Evolutionary conservation across 2,797 vertebrate genomes (phyloP).

Genomic region (Synaphobranchus kaupii): DNA sequence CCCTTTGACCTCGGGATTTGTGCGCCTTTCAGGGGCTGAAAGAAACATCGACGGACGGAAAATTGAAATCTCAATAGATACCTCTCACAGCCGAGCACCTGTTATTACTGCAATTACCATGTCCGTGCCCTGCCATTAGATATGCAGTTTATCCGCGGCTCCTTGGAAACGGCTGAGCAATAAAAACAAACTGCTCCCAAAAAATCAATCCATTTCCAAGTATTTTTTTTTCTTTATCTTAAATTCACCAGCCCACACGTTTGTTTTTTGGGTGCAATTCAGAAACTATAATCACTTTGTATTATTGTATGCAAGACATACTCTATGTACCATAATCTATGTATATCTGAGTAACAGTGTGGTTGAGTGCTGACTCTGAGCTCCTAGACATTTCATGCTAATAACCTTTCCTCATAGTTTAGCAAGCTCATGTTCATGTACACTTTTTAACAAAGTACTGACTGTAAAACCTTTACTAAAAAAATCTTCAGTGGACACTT

Average conservation of each 20-base stretch:
- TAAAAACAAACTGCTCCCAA: neutral
- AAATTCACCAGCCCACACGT: neutral
- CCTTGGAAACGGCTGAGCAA: neutral
- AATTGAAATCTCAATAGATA: neutral
- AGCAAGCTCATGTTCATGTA: neutral
- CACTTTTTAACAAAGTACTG: neutral
- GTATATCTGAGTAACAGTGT: neutral
- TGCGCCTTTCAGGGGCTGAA: neutral
- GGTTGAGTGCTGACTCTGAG: neutral
- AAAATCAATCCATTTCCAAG: neutral
- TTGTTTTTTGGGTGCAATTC: neutral
- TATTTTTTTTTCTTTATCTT: neutral
- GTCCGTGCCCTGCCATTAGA: neutral
- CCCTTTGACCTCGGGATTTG: neutral
- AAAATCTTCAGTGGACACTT: slow-evolving; percentile 11
- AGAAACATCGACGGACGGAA: slow-evolving; percentile 5
- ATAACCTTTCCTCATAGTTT: neutral
- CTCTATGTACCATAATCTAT: neutral
- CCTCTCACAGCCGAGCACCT: neutral
- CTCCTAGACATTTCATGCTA: neutral
- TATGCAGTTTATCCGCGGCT: neutral
- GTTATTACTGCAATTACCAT: slow-evolving; percentile 1
- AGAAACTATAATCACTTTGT: neutral
- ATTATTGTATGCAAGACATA: neutral
- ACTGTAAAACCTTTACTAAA: neutral